Base-by-base conservation (phyloP, 2,113 vertebrate genomes). In the Herpailurus yagouaroundi region DNA sequence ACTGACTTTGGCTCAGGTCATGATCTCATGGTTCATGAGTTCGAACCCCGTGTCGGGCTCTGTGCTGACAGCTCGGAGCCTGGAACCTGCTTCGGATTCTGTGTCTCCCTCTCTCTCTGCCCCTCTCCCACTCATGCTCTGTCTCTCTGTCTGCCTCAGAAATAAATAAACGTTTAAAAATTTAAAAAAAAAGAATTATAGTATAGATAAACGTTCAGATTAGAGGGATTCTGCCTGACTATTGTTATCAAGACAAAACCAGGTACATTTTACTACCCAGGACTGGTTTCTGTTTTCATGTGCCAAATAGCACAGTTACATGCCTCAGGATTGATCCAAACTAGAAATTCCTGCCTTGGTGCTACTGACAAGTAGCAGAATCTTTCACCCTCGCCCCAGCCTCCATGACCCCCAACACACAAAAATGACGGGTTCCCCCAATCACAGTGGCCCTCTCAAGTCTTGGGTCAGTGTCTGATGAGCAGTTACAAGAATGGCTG, bases 271-370 rank as follows among this genome's bases (percentile, higher is more conserved):
- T 69, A 89, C 50, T 84, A 38, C 68, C 55, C 79, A 36, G 77
- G 27, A 48, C 31, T 93, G 81, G 38, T 79, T 95, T 95, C 41
- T 86, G 41, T 84, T 84, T 76, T 8, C 2, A 7, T 9, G 7
- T 52, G 29, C 23, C 55, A 38, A 88, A 69, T 3, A 77, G 68
- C 38, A 73, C 23, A 80, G 52, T 69, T 71, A 69, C 0, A 74
- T 2, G 11, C 33, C 68, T 89, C 48, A 29, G 83, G 38, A 66
- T 5, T 14, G 36, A 45, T 74, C 25, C 27, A 92, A 77, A 93
- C 60, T 74, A 89, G 85, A 96, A 93, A 71, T 95, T 92, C 73
- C 48, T 87, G 36, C 38, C 77, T 89, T 92, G 31, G 48, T 83
- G 38, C 60, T 94, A 19, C 45, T 74, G 60, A 91, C 68, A 50